Evolutionary conservation across 2,888 invertebrate genomes (phyloP), one percentile per base, ranked within the genome.

Genomic region (Merodon equestris): DNA sequence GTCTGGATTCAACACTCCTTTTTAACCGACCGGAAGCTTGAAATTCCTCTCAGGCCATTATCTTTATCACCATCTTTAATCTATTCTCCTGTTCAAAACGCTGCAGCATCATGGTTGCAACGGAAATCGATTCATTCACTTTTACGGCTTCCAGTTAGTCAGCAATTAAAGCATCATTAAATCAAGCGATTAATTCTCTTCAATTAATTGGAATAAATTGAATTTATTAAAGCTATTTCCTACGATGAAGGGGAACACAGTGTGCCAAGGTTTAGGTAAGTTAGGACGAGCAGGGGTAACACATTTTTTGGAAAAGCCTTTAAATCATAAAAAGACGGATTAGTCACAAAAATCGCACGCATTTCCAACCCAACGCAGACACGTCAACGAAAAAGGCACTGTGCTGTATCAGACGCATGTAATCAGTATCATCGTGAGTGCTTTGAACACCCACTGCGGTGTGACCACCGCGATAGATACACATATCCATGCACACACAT

Each of bases 151-250:
- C 9, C 10, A 40, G 40, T n/a, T 9, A n/a, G 12, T 40, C 40
- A 40, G 40, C 63, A 64, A 64, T 64, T 63, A 68, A 47, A 48
- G n/a, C 17, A 40, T 60, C 60, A 64, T 71, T 60, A 76, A 54
- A 56, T 56, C 54, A 53, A 63, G 60, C 67, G 61, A 73, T 67
- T 73, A 67, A 60, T 77, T 77, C 47, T 53, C 47, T 17, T 45
- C 57, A 48, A 44, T 73, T 68, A 73, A 77, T 73, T 73, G 57
- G 53, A 58, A 67, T 58, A 58, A 63, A 68, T 73, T 73, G 57
- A 73, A 63, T 77, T 67, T 68, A 66, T 68, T 73, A 44, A 27
- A 27, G 2, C 27, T 27, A 27, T 27, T 27, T 27, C 7, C 27
- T 4, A 27, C 27, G 27, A 27, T 7, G 27, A 27, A 27, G 27